phyloP scores from a whole-genome alignment of 2,113 vertebrate species.

The Geothlypis trichas region DNA sequence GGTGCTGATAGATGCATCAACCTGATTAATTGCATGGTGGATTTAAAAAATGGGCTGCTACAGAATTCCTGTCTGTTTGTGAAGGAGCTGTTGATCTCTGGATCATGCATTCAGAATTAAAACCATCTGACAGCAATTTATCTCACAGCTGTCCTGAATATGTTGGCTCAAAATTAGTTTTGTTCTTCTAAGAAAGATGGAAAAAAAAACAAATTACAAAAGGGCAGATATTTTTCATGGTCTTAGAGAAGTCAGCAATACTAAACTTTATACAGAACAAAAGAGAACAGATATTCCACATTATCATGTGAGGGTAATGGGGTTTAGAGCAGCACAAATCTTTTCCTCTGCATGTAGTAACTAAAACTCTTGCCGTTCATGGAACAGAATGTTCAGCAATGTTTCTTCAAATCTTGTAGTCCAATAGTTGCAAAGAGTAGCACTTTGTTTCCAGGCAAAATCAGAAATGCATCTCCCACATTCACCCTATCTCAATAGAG shows the following conservation, averaged over 20 bases:
- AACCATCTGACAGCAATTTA: not conserved
- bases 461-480: not conserved
- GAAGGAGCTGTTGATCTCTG: not conserved
- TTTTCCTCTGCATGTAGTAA: not conserved
- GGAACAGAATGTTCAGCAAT: not conserved
- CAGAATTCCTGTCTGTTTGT: not conserved
- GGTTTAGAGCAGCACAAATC: not conserved
- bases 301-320: not conserved
- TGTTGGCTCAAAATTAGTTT: not conserved
- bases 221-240: not conserved
- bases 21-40: not conserved
- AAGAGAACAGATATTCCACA: not conserved
- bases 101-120: not conserved
- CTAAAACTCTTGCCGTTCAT: not conserved
- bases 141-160: not conserved
- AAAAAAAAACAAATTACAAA: not conserved
- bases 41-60: not conserved
- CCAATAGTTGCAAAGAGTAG: not conserved
- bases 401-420: not conserved
- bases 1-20: not conserved
- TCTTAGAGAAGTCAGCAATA: not conserved
- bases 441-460: slow-evolving; percentile 24
- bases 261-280: not conserved
- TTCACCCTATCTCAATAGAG: not conserved
- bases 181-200: not conserved